Base-by-base conservation (phyloP, 2,888 invertebrate species). In the Philaethria dido region DNA sequence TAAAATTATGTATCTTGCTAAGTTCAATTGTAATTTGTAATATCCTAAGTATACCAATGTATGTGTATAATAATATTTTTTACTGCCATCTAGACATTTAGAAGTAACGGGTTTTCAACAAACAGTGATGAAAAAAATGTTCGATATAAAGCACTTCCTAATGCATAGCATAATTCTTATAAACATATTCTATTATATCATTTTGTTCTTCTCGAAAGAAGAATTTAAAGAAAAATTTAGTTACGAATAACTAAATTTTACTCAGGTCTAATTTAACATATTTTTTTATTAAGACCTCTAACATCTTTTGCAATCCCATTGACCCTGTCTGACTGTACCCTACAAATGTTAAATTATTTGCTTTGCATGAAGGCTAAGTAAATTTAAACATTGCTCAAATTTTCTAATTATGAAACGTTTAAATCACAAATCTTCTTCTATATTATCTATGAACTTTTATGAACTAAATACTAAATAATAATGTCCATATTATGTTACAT, bases 331-430 rank as follows among this genome's bases (percentile, higher is more conserved):
- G 9, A 20, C 20, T 39, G 25, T 22, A 52, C 11, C 64, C 47
- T 67, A 42, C 18, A 54, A 55, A 18, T 39, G 36, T 33, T 33
- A 22, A 55, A 18, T 20, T 62, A 50, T 65, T 65, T 62, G 44
- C 20, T n/a, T n/a, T 52, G 42, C 42, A 33, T 48, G 14, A 25
- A 48, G 22, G 48, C 67, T 68, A 62, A 62, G 68, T 42, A 68
- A 62, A 60, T 14, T 42, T 47, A 70, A 70, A 62, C 33, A 67
- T 68, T 62, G 45, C 69, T 64, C 25, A 64, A 61, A 69, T 47
- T 62, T 44, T 45, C 39, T 25, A 45, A 42, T 59, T 16, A 36
- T 48, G 47, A 50, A 55, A 60, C 50, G 13, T 13, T 22, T 14
- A 47, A 6, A 48, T 22, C 22, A 6, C 14, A 48, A 48, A 48